Base-by-base conservation (phyloP, 2,797 vertebrate species). In the Phoebastria nigripes region DNA sequence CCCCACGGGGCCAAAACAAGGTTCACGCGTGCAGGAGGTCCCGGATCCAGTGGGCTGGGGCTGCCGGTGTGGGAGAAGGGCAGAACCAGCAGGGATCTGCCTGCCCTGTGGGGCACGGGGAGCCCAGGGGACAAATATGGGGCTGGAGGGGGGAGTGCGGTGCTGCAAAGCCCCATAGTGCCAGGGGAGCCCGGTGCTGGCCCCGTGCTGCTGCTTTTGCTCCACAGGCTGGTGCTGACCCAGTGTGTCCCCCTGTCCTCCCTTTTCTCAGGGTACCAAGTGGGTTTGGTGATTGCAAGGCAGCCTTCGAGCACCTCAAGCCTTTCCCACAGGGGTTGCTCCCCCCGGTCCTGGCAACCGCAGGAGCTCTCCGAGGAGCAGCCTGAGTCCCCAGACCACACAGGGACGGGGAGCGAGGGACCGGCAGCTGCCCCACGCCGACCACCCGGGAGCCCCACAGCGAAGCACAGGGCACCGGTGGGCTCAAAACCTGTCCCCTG, bases 11-110 rank as follows among this genome's bases (percentile, higher is more conserved):
- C 51, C 3, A 2, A 33, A 35, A 39, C 0, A 2, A 67, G 26
- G 66, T 14, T 14, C 15, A 12, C 0, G 0, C 10, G 4, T 3
- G 58, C 33, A 19, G 21, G 21, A 46, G 31, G 8, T 31, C 44
- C 2, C 0, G 0, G 31, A 51, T 11, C 12, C 0, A 0, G 35
- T 1, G 1, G n/a, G 10, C 18, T 4, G 7, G 41, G 24, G 59
- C 47, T 62, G 54, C 24, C 28, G 12, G 29, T 3, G 1, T 1
- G 8, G 49, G 20, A 63, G 37, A 44, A 62, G 15, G 17, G 55
- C 46, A 84, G 35, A 35, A 37, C 24, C 12, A 1, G 3, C 0
- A 0, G 58, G 24, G 12, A 49, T 47, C n/a, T 7, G 1, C 26
- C 51, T 15, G 62, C 39, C 14, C 39, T 15, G 7, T 5, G 20